These are phyloP conservation scores for Platyscapa corneri DNA, from an alignment of 1,140 invertebrate genomes.

Conservation along the genomic window DNA sequence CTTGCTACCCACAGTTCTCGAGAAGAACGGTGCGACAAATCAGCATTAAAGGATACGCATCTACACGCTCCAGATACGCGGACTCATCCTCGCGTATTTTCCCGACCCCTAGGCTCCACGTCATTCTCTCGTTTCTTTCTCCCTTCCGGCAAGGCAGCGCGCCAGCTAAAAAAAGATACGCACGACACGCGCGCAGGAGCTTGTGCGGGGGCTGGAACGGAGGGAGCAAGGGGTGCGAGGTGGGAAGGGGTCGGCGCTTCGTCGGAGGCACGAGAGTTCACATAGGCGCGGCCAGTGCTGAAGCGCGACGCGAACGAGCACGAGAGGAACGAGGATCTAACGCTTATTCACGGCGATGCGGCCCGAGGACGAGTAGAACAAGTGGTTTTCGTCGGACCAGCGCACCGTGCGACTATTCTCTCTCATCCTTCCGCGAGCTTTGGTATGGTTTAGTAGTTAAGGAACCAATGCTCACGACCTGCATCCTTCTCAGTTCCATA, in stretches of 20 bases:
- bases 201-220: background rate
- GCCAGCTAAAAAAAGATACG: background rate
- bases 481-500: no score
- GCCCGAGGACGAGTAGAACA: background rate
- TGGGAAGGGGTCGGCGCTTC: background rate
- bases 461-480: no score
- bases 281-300: constrained; percentile 6
- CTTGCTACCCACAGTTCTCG: background rate
- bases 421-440: background rate
- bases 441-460: no score
- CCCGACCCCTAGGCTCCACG: background rate
- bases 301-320: background rate
- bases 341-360: background rate
- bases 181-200: background rate
- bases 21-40: background rate
- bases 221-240: background rate
- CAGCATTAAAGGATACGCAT: constrained; percentile 1
- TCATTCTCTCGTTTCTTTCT: background rate
- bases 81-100: background rate
- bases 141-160: background rate
- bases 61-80: background rate
- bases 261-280: background rate
- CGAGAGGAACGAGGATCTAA: background rate
- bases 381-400: constrained; percentile 32
- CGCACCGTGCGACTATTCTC: background rate